Evolutionary conservation across 2,888 invertebrate genomes (phyloP), one percentile per base, ranked within the genome.

Genomic region (Parnassius orleans): DNA sequence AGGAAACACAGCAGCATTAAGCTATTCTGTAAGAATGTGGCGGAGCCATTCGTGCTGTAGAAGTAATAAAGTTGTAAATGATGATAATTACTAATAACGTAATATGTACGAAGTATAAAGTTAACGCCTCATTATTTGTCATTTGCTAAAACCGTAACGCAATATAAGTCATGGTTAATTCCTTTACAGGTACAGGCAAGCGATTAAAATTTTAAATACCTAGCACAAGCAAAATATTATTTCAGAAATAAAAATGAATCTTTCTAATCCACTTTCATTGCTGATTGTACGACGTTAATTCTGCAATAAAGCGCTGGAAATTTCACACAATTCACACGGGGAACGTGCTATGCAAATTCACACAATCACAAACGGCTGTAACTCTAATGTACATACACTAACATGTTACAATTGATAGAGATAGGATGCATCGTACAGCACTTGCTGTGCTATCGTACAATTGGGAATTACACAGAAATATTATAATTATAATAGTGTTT

Each of bases 241-340:
- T 57, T 14, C 42, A 24, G 47, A 24, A 43, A 53, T 53, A 57
- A 62, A 62, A 61, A 55, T 61, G 51, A 55, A 53, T 53, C 57
- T 48, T 57, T 48, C 53, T 64, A 57, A 60, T 57, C 48, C 54
- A 60, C 54, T 57, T 64, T 56, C 61, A 58, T 58, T 63, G 63
- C 65, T 68, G 65, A 64, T 72, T 72, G 71, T 69, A 60, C 67
- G 73, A 68, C 76, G 79, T 80, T 81, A 80, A 80, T 79, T 75
- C 74, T 69, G 73, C 66, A 67, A 69, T 69, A 71, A 73, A 77
- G 72, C 75, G 72, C 69, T 69, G 69, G 70, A 74, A 77, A 80
- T 79, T 80, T 76, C 75, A 69, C 69, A 70, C 67, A 68, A 66
- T 65, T 57, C 64, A 55, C 61, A 62, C 51, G 54, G 58, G 64